Evolutionary conservation across 1,140 invertebrate genomes (phyloP), one percentile per base, ranked within the genome.

Genomic region (Ceratoteleas bidentatus): DNA sequence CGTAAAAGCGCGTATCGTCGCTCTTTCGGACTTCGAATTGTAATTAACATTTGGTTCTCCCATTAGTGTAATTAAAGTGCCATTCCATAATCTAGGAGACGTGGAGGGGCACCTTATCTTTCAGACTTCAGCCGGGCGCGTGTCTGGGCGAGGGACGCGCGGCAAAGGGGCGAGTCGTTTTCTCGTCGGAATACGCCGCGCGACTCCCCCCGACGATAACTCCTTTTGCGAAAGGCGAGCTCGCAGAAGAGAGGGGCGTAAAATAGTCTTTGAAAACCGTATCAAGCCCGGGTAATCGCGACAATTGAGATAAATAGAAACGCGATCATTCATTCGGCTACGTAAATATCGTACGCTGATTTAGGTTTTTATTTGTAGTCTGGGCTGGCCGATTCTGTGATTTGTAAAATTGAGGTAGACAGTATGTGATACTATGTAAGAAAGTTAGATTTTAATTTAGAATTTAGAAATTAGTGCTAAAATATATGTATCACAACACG

Each of bases 31-130:
- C 93, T 93, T 94, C 93, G 93, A 93, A 93, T 93, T 93, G 93
- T 94, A 94, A 94, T 94, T 94, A 94, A 94, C 93, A 93, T 94
- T 94, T 93, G 93, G 93, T 93, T 93, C 93, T 93, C 92, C 93
- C 93, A 94, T 94, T 94, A 94, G 93, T 93, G 93, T 94, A 94
- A 94, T 94, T 94, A 94, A 94, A 93, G 92, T 93, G 92, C 93
- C 93, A 92, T 93, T 92, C 91, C 90, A 92, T 91, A 92, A 92
- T 91, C 90, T 92, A 91, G 90, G 90, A 91, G 88, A 87, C 86
- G 85, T 84, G 85, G 87, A 87, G 87, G 85, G 86, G 85, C 78
- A 91, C 90, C 90, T 92, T 92, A 92, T 92, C 91, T 92, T 91
- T 90, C 87, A 90, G 90, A 88, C 90, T 90, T 90, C 90, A 91